Conservation (phyloP, 2,797 vertebrate species). For the Sebastolobus alascanus region DNA sequence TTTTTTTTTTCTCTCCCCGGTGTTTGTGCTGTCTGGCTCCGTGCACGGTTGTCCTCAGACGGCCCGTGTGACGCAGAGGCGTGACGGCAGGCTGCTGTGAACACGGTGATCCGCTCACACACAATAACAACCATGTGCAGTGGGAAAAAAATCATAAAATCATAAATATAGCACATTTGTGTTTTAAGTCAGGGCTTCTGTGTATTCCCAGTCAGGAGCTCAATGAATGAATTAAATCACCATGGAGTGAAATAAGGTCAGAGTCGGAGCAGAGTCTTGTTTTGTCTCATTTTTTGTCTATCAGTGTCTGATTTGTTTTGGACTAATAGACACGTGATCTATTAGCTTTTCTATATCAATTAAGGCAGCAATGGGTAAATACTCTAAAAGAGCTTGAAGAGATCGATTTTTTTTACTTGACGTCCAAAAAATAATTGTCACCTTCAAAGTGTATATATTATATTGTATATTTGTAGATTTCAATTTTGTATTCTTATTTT, state of each 20-base stretch:
- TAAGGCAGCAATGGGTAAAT: not conserved
- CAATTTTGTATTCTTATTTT: no score
- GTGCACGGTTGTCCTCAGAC: slow-evolving; percentile 74
- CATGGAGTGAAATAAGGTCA: slow-evolving; percentile 20
- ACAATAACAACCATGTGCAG: not conserved
- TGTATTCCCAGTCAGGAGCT: not conserved
- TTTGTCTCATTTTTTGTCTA: not conserved
- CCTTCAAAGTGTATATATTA: no score
- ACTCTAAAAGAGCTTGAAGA: not conserved
- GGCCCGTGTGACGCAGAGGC: slow-evolving; percentile 75
- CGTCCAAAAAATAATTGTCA: no score
- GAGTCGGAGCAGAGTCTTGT: not conserved
- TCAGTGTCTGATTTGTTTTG: slow-evolving; percentile 4
- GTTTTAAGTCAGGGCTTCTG: not conserved
- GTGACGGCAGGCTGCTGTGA: not conserved
- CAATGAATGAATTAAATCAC: not conserved
- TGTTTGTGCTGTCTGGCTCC: slow-evolving; percentile 53
- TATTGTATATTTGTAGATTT: no score
- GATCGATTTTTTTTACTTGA: no score
- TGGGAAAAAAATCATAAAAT: not conserved
- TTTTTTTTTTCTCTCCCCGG: not conserved
- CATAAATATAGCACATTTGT: not conserved
- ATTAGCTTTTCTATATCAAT: not conserved
- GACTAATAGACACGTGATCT: not conserved
- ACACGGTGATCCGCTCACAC: slow-evolving; percentile 2